Base-by-base conservation (phyloP, 2,797 vertebrate genomes). In the Petrocephalus schoutedeni region DNA sequence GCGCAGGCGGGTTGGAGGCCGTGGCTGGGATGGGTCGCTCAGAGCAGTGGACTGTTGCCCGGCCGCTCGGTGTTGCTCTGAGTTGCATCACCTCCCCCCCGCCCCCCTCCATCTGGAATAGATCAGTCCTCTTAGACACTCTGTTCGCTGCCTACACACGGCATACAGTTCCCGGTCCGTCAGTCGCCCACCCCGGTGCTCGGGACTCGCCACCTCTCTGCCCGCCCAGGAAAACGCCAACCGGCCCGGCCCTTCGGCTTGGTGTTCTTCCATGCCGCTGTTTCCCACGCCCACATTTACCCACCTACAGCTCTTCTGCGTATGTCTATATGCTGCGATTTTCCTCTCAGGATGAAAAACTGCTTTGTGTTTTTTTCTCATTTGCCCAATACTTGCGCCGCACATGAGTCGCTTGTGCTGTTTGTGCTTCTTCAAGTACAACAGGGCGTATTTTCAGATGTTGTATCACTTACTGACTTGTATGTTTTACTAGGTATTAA, bases 21-120 rank as follows among this genome's bases (percentile, higher is more conserved):
- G 57, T 54, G 64, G 64, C 7, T 49, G 86, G 49, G 49, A 51
- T n/a, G 77, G 54, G 71, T 87, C 71, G 21, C 23, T 64, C 21
- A 7, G 87, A 80, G 10, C 36, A 49, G 54, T 67, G 67, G 86
- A 86, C 49, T 10, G 16, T 64, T 86, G 45, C 86, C 82, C 58
- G 58, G 51, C 59, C 59, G 67, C 77, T 67, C 85, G 32, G 88
- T 89, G 58, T 91, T 90, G 51, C 88, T 88, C 64, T 14, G 80
- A 87, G 87, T 91, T 91, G 89, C 90, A 89, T 91, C 90, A 89
- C 87, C 71, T 45, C 58, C 36, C 36, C 3, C 21, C 14, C 64
- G 21, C 41, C 6, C 21, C 10, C 80, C 58, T 23, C 57, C 28
- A 54, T 54, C 80, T 84, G 87, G 80, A 85, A 85, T 57, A 64